Conservation (phyloP, 2,888 invertebrate species). For the Sphaerolaimus hirsutus region DNA sequence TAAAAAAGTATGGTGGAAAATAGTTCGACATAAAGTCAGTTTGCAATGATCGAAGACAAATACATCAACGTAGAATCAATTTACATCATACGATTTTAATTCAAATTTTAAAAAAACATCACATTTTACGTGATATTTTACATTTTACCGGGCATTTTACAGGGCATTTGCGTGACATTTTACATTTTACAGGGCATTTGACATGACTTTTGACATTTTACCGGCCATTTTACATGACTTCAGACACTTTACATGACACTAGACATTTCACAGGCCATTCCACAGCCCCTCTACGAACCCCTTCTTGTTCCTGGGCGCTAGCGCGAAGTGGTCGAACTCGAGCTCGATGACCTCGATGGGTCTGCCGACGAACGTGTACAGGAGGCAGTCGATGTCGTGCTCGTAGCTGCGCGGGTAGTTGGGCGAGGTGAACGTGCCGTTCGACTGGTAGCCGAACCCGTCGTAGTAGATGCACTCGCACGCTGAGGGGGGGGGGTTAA, state of each 20-base stretch:
- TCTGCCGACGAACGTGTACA: constrained; percentile 55
- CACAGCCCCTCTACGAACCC: not conserved
- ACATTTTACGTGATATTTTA: not conserved
- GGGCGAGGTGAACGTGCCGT: constrained; percentile 54
- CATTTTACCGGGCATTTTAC: not conserved
- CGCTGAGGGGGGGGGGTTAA: too few relatives aligned
- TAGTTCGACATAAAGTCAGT: too few relatives aligned
- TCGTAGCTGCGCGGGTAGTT: constrained; percentile 55
- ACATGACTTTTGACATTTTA: too few relatives aligned
- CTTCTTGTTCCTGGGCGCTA: constrained; percentile 26
- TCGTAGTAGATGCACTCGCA: constrained; percentile 59
- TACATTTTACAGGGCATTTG: too few relatives aligned
- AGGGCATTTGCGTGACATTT: too few relatives aligned
- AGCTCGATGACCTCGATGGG: constrained; percentile 56
- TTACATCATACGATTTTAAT: not conserved
- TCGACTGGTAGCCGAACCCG: constrained; percentile 47
- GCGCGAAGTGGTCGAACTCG: constrained; percentile 51
- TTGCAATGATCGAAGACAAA: not conserved
- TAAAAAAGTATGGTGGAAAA: too few relatives aligned
- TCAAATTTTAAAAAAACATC: not conserved
- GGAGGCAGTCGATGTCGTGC: constrained; percentile 48
- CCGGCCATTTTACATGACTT: too few relatives aligned
- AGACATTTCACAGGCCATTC: too few relatives aligned
- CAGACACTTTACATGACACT: too few relatives aligned
- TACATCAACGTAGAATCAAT: not conserved